Base-by-base conservation (phyloP, 2,797 vertebrate species). In the Neostethus bicornis region DNA sequence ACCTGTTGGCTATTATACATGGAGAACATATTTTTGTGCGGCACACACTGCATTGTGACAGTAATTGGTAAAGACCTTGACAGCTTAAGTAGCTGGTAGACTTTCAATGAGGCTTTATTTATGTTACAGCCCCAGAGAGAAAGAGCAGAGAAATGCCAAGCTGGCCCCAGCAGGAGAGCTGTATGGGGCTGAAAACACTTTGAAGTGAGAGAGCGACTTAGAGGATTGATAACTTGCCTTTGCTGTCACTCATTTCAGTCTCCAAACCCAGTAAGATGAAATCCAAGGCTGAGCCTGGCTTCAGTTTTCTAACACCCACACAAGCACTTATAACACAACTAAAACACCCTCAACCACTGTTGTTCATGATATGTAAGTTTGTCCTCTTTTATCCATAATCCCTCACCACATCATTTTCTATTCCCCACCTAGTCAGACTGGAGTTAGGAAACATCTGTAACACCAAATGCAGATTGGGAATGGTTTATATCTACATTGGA, bases 1-100 rank as follows among this genome's bases (percentile, higher is more conserved):
- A 39, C 79, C 84, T 89, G 86, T 68, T 83, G 85, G 70, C 77
- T 61, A 86, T 88, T 89, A 85, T 35, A 54, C 61, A 42, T 48
- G 50, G 65, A 63, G 84, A 81, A 80, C 80, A 81, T 67, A 77
- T 83, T 84, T 85, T 79, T 85, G 69, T 78, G 75, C 85, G 89
- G 81, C 85, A 67, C 79, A 75, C 61, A 57, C 81, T 17, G 77
- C 58, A 46, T 85, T 46, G 77, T 88, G 83, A 91, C 88, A 84
- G 90, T 92, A 92, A 92, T 92, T 92, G 91, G 88, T 92, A 90
- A 90, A 92, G 91, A 92, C 83, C 87, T 82, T 91, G 91, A 93
- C 91, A 92, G 91, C 89, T 91, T 90, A 91, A 92, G 89, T 90
- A 89, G 89, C 90, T 88, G 81, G 79, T 83, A 79, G 88, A 90